Percentiles rank a stretch among this genome's conserved stretches.
These are phyloP conservation scores for Pristionchus pacificus DNA, from an alignment of 1,140 invertebrate genomes.

Conservation along the genomic window DNA sequence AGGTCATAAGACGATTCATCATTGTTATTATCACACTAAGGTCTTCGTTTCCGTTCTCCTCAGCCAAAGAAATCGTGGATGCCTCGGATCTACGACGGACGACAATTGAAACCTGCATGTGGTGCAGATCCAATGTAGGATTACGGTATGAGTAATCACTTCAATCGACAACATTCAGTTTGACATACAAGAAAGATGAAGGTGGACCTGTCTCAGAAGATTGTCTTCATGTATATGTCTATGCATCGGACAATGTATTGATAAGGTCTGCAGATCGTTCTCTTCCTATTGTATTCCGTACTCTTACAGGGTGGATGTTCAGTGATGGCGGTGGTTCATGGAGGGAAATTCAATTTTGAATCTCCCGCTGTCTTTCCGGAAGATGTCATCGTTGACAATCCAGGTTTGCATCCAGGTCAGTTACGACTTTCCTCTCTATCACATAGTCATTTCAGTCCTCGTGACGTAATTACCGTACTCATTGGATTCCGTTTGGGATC, in stretches of 20 bases:
- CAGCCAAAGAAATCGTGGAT: not conserved
- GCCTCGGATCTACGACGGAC: not conserved
- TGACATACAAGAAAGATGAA: conserved; percentile 13
- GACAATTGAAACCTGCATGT: not conserved
- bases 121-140: not conserved
- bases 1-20: not conserved
- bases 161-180: conserved; percentile 6
- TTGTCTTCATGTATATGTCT: conserved; percentile 23
- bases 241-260: conserved; percentile 8
- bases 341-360: conserved; percentile 14
- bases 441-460: not conserved
- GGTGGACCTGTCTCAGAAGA: conserved; percentile 20
- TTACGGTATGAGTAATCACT: not conserved
- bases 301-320: conserved; percentile 25
- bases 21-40: not conserved
- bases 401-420: conserved; percentile 17
- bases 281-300: not conserved
- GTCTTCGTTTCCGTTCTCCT: not conserved
- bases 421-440: not conserved
- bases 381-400: conserved; percentile 25
- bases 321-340: conserved; percentile 25
- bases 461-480: conserved; percentile 24
- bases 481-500: conserved; percentile 25
- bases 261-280: not conserved
- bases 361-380: conserved; percentile 13